Percentiles rank a stretch among this genome's conserved stretches.
These are phyloP conservation scores for Hypotaenidia okinawae DNA, from an alignment of 2,797 vertebrate species.

Conservation along the genomic window DNA sequence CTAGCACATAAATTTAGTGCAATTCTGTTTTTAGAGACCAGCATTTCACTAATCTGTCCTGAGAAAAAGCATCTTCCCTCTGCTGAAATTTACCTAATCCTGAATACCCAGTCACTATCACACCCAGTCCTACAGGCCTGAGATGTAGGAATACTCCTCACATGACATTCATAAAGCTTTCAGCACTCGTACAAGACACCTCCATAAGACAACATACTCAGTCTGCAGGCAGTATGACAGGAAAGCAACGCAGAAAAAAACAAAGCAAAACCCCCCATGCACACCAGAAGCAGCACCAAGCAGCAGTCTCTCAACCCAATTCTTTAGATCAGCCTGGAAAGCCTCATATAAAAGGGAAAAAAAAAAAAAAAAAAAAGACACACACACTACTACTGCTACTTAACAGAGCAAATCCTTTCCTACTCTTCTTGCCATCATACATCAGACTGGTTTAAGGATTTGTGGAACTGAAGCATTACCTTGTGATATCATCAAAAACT, in stretches of 20 bases:
- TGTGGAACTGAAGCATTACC: constrained; percentile 76
- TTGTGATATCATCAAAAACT: constrained; percentile 97
- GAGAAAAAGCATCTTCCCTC: not conserved
- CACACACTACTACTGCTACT: not conserved
- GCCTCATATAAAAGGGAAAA: not conserved
- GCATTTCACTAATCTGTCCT: not conserved
- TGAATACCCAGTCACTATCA: not conserved
- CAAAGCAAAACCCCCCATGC: not conserved
- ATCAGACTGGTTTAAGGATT: not conserved
- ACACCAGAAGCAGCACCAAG: not conserved
- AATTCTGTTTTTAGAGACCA: not conserved
- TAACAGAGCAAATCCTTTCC: not conserved
- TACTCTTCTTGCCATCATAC: not conserved
- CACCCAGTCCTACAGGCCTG: not conserved
- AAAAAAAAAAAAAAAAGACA: no score
- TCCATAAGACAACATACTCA: not conserved
- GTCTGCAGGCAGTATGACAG: not conserved
- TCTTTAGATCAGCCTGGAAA: not conserved
- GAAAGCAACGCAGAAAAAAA: not conserved
- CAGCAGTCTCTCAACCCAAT: not conserved
- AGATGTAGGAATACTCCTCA: not conserved
- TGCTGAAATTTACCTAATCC: not conserved
- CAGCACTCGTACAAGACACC: not conserved
- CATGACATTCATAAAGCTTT: not conserved
- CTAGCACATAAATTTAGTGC: not conserved